These are phyloP conservation scores for Oryctes rhinoceros DNA, from an alignment of 1,140 invertebrate species.

Conservation along the genomic window DNA sequence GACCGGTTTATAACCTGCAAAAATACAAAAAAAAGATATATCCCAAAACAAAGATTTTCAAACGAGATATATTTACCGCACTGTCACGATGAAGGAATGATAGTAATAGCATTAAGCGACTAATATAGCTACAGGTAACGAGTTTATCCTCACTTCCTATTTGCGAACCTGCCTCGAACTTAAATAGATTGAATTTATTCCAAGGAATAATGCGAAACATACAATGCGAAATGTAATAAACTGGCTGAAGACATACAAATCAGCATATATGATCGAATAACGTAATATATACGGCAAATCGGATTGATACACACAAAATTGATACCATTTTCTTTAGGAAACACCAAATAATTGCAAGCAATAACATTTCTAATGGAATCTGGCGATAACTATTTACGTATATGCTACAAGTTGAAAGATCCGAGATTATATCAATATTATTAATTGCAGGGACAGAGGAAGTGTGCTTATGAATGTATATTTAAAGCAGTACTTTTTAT, in stretches of 20 bases:
- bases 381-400: no score
- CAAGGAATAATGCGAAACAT: neutral
- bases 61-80: neutral
- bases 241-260: neutral
- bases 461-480: no score
- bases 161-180: neutral
- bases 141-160: slow-evolving; percentile 2
- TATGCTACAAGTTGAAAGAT: no score
- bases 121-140: slow-evolving; percentile 5
- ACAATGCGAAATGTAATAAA: neutral
- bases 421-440: no score
- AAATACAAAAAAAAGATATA: neutral
- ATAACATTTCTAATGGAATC: no score
- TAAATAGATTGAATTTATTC: neutral
- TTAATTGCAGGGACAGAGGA: no score
- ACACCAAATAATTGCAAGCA: no score
- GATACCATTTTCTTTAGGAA: no score
- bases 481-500: no score
- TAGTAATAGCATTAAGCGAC: slow-evolving; percentile 38
- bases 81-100: neutral
- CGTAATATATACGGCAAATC: no score
- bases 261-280: neutral
- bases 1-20: neutral
- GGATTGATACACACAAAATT: no score
- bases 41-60: neutral